Evolutionary conservation across 2,888 invertebrate species (phyloP).

Genomic region (Fragum fragum): DNA sequence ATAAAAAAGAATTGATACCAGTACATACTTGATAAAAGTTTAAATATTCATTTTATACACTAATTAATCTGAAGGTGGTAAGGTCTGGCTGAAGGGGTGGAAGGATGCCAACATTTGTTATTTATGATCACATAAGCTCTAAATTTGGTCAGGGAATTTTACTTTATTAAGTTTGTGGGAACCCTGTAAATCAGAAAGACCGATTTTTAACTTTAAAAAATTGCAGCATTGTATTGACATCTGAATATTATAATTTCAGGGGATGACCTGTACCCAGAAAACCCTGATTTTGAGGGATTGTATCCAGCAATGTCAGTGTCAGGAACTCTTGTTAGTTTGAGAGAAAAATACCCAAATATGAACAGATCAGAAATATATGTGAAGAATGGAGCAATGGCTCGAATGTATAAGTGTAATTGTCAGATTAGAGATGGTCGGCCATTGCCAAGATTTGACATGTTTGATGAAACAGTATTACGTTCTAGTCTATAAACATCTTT

Average conservation of each 20-base stretch:
- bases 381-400: slow-evolving; percentile 2
- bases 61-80: too few species aligned
- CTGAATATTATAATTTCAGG: slow-evolving; percentile 70
- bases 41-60: too few species aligned
- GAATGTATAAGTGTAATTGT: slow-evolving; percentile 53
- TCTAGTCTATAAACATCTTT: background rate
- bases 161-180: too few species aligned
- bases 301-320: slow-evolving; percentile 61
- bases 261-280: slow-evolving; percentile 84
- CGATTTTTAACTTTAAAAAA: too few species aligned
- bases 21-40: too few species aligned
- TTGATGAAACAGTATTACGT: background rate
- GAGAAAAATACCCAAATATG: slow-evolving; percentile 53
- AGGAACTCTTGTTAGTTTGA: slow-evolving; percentile 75
- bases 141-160: too few species aligned
- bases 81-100: too few species aligned
- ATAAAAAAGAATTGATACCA: too few species aligned
- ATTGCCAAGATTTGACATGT: background rate
- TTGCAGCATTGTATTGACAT: too few species aligned
- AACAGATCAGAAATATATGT: slow-evolving; percentile 57
- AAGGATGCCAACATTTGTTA: too few species aligned
- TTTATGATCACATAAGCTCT: too few species aligned
- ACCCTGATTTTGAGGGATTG: slow-evolving; percentile 79
- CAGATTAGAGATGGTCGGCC: slow-evolving; percentile 59
- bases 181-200: too few species aligned